Percentiles rank a stretch among this genome's conserved stretches.
These are phyloP conservation scores for Sandelia bainsii DNA, from an alignment of 2,797 vertebrate species.

Conservation along the genomic window DNA sequence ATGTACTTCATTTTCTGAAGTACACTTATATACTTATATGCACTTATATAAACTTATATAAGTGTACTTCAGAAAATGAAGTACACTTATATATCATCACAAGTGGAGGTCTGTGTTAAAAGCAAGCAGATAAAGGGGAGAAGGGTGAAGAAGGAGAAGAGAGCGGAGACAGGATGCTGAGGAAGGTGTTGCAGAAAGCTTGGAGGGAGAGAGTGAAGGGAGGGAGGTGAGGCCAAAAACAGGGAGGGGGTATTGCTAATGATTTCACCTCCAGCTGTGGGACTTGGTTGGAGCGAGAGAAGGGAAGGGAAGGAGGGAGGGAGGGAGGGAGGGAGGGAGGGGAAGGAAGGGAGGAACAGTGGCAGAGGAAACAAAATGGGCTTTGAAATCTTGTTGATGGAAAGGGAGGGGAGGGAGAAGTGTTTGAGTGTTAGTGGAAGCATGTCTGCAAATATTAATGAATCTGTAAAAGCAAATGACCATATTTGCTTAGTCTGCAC, in stretches of 20 bases:
- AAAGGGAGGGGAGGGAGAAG: slow-evolving; percentile 60
- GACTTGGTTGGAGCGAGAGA: slow-evolving; percentile 74
- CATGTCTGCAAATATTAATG: slow-evolving; percentile 74
- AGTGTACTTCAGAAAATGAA: slow-evolving; percentile 25
- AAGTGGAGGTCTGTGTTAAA: slow-evolving; percentile 41
- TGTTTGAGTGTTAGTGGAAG: slow-evolving; percentile 59
- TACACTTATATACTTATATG: no score
- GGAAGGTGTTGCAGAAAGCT: slow-evolving; percentile 72
- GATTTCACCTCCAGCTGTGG: slow-evolving; percentile 85
- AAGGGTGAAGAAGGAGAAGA: slow-evolving; percentile 38
- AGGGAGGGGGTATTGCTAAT: slow-evolving; percentile 81
- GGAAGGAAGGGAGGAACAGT: slow-evolving; percentile 77
- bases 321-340: slow-evolving; percentile 46
- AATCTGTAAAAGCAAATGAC: slow-evolving; percentile 64
- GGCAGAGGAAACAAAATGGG: slow-evolving; percentile 76
- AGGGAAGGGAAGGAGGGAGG: slow-evolving; percentile 60
- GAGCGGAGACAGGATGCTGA: slow-evolving; percentile 64
- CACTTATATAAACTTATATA: no score
- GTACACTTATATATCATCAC: slow-evolving; percentile 3
- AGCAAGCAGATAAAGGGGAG: slow-evolving; percentile 29
- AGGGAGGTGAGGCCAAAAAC: slow-evolving; percentile 58
- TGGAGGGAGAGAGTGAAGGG: slow-evolving; percentile 55
- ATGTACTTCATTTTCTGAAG: no score
- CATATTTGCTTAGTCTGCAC: slow-evolving; percentile 58
- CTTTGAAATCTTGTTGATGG: slow-evolving; percentile 80